Percentiles rank a stretch among this genome's conserved stretches.
Conservation (phyloP, 2,113 vertebrate species). For the Pedetes capensis region DNA sequence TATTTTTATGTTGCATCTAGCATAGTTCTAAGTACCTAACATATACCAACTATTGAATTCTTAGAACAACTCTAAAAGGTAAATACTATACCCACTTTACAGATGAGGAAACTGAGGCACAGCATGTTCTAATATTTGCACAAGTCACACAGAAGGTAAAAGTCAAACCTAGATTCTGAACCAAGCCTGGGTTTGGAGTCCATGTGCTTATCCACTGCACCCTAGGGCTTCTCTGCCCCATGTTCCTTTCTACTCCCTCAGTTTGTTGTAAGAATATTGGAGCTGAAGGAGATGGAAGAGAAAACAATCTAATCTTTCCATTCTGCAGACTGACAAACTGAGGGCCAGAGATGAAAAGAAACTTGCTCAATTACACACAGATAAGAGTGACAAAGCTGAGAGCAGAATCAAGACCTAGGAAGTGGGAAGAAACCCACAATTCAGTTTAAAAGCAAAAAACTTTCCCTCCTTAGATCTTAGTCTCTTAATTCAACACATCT, state of each 20-base stretch:
- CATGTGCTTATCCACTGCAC: neutral
- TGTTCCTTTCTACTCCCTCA: neutral
- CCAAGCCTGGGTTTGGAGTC: neutral
- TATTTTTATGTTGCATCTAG: neutral
- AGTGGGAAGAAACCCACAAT: neutral
- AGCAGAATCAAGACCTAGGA: neutral
- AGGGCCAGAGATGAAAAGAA: neutral
- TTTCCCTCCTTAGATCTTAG: neutral
- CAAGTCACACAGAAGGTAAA: neutral
- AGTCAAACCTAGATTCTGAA: neutral
- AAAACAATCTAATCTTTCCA: neutral
- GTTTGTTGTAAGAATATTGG: neutral
- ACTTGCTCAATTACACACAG: neutral
- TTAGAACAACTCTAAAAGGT: too few species aligned
- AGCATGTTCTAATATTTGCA: neutral
- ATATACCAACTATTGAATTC: neutral
- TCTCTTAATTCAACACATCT: neutral
- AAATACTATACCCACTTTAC: too few species aligned
- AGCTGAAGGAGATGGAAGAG: neutral
- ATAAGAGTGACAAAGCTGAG: neutral
- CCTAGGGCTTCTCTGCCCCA: neutral
- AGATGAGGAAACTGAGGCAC: too few species aligned
- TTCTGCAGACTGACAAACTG: neutral
- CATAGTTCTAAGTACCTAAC: neutral
- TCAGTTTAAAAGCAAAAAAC: neutral